phyloP scores from a whole-genome alignment of 2,113 vertebrate species.

The Dolichotis patagonum region DNA sequence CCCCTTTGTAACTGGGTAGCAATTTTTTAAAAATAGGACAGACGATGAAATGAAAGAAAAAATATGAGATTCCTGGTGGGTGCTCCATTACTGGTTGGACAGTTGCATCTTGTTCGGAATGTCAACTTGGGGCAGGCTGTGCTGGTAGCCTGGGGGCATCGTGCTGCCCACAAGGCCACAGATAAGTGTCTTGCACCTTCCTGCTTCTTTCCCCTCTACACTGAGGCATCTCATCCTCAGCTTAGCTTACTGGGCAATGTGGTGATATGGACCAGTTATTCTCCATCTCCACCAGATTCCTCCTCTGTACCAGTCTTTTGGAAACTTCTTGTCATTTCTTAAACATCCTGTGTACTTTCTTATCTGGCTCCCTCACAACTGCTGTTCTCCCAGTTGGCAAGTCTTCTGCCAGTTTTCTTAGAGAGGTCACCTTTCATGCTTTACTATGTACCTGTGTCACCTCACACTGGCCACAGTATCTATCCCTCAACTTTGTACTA shows the following conservation, averaged over 20 bases:
- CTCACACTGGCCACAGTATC: neutral
- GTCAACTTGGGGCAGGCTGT: neutral
- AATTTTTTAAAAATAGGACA: neutral
- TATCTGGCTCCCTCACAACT: neutral
- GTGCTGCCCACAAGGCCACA: too few relatives aligned
- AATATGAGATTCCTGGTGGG: neutral
- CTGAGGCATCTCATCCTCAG: neutral
- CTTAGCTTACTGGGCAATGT: neutral
- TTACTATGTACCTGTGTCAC: neutral
- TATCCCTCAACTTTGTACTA: fast-evolving
- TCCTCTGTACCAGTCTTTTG: neutral
- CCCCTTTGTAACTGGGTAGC: neutral
- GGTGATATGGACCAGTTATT: neutral
- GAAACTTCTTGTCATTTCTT: neutral
- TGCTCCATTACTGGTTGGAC: neutral
- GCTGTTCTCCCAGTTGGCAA: neutral
- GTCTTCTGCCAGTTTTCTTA: neutral
- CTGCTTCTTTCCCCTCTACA: neutral
- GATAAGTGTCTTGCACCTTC: neutral
- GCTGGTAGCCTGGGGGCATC: too few relatives aligned
- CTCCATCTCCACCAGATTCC: neutral
- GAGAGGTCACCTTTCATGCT: neutral
- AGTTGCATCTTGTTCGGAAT: neutral
- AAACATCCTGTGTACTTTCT: neutral
- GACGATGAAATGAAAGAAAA: neutral